These are phyloP conservation scores for Eupithecia inturbata DNA, from an alignment of 2,888 invertebrate genomes.

Conservation along the genomic window DNA sequence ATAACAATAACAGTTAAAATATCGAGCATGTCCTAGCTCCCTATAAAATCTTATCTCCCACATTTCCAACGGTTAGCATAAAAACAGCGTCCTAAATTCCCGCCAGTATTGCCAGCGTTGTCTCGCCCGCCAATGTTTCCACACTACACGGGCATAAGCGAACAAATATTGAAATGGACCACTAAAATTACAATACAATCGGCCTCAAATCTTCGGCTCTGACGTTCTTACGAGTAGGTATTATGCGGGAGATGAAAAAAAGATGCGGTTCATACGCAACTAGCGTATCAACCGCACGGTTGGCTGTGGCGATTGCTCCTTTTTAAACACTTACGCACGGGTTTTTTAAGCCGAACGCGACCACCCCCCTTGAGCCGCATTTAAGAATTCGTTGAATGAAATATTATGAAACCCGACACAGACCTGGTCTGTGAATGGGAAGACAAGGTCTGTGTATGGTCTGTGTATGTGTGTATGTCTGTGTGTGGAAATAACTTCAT, in stretches of 20 bases:
- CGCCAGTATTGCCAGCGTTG: neutral
- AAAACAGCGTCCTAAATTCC: constrained; percentile 11
- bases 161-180: constrained; percentile 34
- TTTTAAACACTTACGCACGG: neutral
- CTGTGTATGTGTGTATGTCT: no score
- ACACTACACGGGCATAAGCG: constrained; percentile 26
- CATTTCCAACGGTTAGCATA: constrained; percentile 2
- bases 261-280: neutral
- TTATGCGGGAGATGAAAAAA: constrained; percentile 2
- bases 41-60: constrained; percentile 1
- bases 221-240: neutral
- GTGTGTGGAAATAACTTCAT: no score
- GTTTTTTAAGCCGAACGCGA: neutral
- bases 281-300: neutral
- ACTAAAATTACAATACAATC: constrained; percentile 38
- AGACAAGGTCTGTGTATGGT: no score
- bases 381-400: neutral
- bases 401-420: neutral
- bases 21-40: constrained; percentile 5
- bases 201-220: neutral
- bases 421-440: no score
- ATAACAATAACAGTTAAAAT: neutral
- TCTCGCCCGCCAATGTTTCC: constrained; percentile 1
- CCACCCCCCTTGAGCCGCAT: neutral
- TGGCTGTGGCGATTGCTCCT: neutral